Base-by-base conservation (phyloP, 1,140 invertebrate genomes). In the Apis cerana region DNA sequence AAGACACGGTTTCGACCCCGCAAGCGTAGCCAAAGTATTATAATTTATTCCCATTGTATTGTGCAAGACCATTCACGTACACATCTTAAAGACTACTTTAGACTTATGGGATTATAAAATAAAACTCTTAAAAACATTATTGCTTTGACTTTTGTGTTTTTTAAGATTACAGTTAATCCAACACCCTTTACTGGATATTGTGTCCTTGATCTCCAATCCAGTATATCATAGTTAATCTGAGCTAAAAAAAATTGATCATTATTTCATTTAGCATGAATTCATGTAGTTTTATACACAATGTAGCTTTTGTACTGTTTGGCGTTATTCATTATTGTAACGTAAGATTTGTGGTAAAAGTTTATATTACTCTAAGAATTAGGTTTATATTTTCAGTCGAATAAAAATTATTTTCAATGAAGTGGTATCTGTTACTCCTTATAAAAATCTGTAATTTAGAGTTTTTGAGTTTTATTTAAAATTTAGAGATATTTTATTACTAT, bases 41-140 rank as follows among this genome's bases (percentile, higher is more conserved):
- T 94, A 94, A 94, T 94, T 94, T 94, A 94, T 93, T 94, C 92
- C 93, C 93, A 94, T 94, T 93, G 91, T 93, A 93, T 93, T 92
- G 91, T 93, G 92, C 90, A 93, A 94, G 90, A 93, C 89, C 92
- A 93, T 89, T 93, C 91, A 92, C 91, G 88, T 92, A 93, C 90
- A 93, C 90, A 89, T 92, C 90, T 92, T 91, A 92, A 93, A 93
- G 92, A 93, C 89, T 93, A 93, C 92, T 91, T 92, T 94, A 94
- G 92, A 93, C 90, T 93, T 94, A 93, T 94, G 91, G 92, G 91
- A 93, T 93, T 94, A 93, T 93, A 93, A 93, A 94, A 93, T 92
- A 93, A 92, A 94, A 92, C 91, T 91, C 89, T 94, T 92, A 91
- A 92, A 93, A 94, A 91, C 85, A 91, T 89, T 86, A 85, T 83